Base-by-base conservation (phyloP, 2,888 invertebrate genomes). In the Phrixothrix hirtus region DNA sequence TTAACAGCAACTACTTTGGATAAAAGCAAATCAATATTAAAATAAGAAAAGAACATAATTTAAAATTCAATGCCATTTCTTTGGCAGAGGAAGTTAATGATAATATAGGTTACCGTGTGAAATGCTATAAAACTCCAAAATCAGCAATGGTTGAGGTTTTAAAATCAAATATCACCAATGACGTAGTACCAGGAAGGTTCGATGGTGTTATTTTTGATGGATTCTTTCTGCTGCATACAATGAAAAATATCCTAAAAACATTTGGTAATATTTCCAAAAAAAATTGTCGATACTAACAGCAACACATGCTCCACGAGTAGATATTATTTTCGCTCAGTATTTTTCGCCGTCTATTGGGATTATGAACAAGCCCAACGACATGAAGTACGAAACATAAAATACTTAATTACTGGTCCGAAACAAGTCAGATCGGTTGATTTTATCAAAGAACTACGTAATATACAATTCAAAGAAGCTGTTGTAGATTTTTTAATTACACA, bases 151-250 rank as follows among this genome's bases (percentile, higher is more conserved):
- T 61, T 39, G 52, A 61, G 55, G 35, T 29, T 57, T 58, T 57
- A 17, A 44, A 55, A 49, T 34, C 45, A 37, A 35, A 42, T 14
- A 27, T 25, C 10, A 32, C 5, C 14, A 51, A 46, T 26, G 31
- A 50, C 25, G 25, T 45, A 17, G 17, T 26, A 52, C 61, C 58
- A 11, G 13, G 6, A 16, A 15, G 14, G 9, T 49, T 46, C 11
- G 58, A 61, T 53, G n/a, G n/a, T n/a, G 39, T 65, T 29, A 39
- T 66, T 21, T 51, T 65, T 38, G 64, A 67, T 52, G 67, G 64
- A 2, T 67, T 65, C 36, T 62, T 59, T 47, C 29, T 65, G 12
- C 42, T 67, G 15, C 60, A 67, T 58, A 54, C 57, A 1, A 47
- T 66, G 44, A 58, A 57, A 58, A 55, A 64, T 55, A 29, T 60